phyloP scores from a whole-genome alignment of 2,113 vertebrate genomes.

The Psammodynastes pulverulentus region DNA sequence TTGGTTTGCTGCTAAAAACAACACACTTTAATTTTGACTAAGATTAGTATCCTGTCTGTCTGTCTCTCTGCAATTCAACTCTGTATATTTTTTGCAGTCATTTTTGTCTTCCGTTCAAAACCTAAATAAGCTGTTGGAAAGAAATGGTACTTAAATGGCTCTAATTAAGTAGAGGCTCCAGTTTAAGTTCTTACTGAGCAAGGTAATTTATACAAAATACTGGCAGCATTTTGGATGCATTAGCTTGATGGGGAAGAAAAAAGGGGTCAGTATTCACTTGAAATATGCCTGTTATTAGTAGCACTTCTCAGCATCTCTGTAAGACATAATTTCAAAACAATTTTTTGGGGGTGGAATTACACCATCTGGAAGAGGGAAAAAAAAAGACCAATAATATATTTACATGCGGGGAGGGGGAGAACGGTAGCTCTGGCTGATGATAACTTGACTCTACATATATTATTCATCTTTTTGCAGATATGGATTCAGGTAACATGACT shows the following conservation, averaged over 20 bases:
- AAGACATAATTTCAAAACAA: constrained; percentile 60
- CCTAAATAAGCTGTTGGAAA: neutral
- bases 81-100: constrained; percentile 22
- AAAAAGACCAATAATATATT: constrained; percentile 46
- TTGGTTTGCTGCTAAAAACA: constrained; percentile 15
- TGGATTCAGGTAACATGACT: rapidly evolving
- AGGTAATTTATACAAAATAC: constrained; percentile 37
- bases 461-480: rapidly evolving
- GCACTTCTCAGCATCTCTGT: constrained; percentile 37
- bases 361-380: constrained; percentile 52
- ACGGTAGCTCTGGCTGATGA: neutral
- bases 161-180: constrained; percentile 53
- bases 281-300: constrained; percentile 50
- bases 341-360: constrained; percentile 54
- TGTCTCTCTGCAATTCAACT: neutral
- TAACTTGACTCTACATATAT: neutral
- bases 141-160: constrained; percentile 31
- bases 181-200: constrained; percentile 9
- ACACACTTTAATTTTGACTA: neutral
- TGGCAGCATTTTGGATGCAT: constrained; percentile 19
- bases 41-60: neutral
- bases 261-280: constrained; percentile 54
- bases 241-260: constrained; percentile 46
- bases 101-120: constrained; percentile 29
- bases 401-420: constrained; percentile 12